A percentile compares a stretch with the other conserved stretches of the same genome.
These are phyloP conservation scores for Anodontia alba DNA, from an alignment of 2,888 invertebrate species.

Conservation along the genomic window DNA sequence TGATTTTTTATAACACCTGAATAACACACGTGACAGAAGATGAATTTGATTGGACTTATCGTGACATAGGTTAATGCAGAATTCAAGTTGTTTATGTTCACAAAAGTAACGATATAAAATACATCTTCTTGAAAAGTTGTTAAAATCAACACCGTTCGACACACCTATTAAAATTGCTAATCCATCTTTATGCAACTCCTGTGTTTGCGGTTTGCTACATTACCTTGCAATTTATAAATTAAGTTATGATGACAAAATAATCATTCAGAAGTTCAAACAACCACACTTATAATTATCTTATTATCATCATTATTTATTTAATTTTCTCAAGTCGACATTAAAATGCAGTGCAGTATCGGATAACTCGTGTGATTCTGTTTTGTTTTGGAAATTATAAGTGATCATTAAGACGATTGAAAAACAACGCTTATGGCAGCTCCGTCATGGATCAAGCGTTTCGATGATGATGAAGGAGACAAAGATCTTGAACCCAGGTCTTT, in stretches of 20 bases:
- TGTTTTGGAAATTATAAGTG: background rate
- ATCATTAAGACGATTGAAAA: background rate
- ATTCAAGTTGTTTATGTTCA: background rate
- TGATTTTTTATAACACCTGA: background rate
- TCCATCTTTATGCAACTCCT: background rate
- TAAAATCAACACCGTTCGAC: background rate
- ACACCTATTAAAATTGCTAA: background rate
- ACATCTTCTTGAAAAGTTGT: background rate
- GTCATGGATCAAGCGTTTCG: constrained; percentile 33
- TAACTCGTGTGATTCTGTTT: background rate
- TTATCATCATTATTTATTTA: no score
- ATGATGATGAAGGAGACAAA: background rate
- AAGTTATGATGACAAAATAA: background rate
- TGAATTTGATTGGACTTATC: background rate
- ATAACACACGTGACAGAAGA: background rate
- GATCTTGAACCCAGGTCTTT: background rate
- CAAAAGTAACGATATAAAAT: background rate
- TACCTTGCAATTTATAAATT: no score
- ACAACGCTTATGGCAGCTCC: constrained; percentile 22
- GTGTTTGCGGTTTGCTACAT: no score
- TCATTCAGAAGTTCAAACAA: no score
- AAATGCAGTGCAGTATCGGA: background rate
- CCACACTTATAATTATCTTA: no score
- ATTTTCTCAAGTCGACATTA: no score
- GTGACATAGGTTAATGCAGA: background rate